Evolutionary conservation across 2,888 invertebrate species (phyloP).

Genomic region (Gnatocerus cornutus): DNA sequence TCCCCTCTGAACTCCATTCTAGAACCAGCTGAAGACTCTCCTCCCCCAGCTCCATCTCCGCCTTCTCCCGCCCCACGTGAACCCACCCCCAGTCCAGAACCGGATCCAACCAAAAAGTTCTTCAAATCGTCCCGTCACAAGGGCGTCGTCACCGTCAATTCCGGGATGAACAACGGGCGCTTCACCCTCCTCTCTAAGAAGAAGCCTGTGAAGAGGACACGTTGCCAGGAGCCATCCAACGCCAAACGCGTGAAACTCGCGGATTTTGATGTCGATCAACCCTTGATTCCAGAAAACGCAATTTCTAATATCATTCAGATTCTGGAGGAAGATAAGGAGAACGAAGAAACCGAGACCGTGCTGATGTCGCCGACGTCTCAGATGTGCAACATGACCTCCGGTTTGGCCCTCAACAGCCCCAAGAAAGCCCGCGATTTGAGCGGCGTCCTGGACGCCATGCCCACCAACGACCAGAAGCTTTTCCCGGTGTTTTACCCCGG

Average conservation of each 20-base stretch:
- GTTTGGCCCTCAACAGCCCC: conserved; percentile 71
- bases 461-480: conserved; percentile 61
- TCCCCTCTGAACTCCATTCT: conserved; percentile 56
- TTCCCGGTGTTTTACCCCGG: conserved; percentile 71
- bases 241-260: conserved; percentile 31
- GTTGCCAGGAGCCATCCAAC: conserved; percentile 1
- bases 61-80: conserved; percentile 12
- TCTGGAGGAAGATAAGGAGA: conserved; percentile 49
- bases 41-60: not conserved
- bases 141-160: conserved; percentile 67
- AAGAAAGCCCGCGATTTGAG: conserved; percentile 66
- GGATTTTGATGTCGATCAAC: conserved; percentile 34
- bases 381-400: conserved; percentile 73
- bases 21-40: not conserved
- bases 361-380: conserved; percentile 73
- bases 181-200: conserved; percentile 57
- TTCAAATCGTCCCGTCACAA: conserved; percentile 68
- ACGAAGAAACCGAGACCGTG: conserved; percentile 41
- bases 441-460: conserved; percentile 59
- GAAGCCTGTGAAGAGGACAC: conserved; percentile 25
- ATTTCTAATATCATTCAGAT: conserved; percentile 42
- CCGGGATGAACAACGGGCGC: conserved; percentile 66
- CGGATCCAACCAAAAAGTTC: conserved; percentile 66
- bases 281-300: conserved; percentile 44
- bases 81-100: conserved; percentile 44